Percentiles rank a stretch among this genome's conserved stretches.
Evolutionary conservation across 2,888 invertebrate genomes (phyloP).

Genomic region (Spilosoma lubricipeda): DNA sequence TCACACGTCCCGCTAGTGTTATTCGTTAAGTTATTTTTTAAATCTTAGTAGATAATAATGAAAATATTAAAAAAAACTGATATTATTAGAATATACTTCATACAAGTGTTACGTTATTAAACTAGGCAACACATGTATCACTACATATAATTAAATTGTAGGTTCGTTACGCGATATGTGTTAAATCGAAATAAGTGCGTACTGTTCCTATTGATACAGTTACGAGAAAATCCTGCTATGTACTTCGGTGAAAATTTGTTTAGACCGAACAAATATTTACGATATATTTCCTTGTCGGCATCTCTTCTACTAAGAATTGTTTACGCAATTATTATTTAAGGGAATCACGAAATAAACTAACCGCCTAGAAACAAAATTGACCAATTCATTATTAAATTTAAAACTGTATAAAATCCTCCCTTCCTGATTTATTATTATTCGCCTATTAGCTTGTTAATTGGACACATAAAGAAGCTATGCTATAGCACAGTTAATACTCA

Average conservation of each 20-base stretch:
- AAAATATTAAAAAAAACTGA: neutral
- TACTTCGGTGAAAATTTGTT: neutral
- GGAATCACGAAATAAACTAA: neutral
- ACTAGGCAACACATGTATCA: neutral
- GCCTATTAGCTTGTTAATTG: constrained; percentile 24
- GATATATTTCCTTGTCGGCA: neutral
- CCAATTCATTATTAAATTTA: neutral
- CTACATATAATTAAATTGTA: neutral
- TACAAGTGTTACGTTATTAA: neutral
- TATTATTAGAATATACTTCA: too few species aligned
- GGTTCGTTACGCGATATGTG: neutral
- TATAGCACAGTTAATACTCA: constrained; percentile 12
- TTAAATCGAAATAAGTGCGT: neutral
- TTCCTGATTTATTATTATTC: constrained; percentile 45
- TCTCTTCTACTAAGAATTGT: neutral
- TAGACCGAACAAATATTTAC: neutral
- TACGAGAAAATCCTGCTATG: neutral
- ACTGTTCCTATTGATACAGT: neutral
- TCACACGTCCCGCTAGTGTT: too few species aligned
- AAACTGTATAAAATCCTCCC: neutral
- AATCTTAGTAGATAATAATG: too few species aligned
- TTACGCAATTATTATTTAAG: neutral
- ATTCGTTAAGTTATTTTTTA: too few species aligned
- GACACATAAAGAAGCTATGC: constrained; percentile 24
- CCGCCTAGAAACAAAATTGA: neutral